These are phyloP conservation scores for Ophion obscuratus DNA, from an alignment of 2,888 invertebrate genomes.

Conservation along the genomic window DNA sequence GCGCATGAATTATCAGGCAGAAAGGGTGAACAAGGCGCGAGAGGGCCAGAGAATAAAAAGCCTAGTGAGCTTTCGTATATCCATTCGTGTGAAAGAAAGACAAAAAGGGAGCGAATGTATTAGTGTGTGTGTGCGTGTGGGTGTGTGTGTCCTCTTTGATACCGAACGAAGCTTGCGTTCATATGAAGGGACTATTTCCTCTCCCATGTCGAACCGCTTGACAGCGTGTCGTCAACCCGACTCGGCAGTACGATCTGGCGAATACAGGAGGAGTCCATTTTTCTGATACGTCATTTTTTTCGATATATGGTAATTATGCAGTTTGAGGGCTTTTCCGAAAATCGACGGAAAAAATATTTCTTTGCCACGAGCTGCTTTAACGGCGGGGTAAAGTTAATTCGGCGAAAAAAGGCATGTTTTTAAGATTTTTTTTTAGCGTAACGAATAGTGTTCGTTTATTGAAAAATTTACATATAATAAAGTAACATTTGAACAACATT, in stretches of 20 bases:
- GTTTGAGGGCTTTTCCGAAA: too few relatives aligned
- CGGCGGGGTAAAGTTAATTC: too few relatives aligned
- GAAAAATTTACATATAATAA: too few relatives aligned
- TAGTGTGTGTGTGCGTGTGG: neutral
- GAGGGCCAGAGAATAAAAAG: constrained; percentile 10
- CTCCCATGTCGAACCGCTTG: constrained; percentile 2
- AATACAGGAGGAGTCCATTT: constrained; percentile 20
- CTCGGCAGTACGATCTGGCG: constrained; percentile 16
- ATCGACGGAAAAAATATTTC: too few relatives aligned
- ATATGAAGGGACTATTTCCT: constrained; percentile 30
- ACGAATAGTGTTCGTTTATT: too few relatives aligned
- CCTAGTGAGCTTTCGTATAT: neutral
- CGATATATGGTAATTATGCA: too few relatives aligned
- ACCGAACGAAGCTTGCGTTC: constrained; percentile 34
- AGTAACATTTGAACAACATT: too few relatives aligned
- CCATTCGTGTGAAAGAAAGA: neutral
- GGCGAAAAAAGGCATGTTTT: too few relatives aligned
- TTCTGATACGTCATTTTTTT: constrained; percentile 23
- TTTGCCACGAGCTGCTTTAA: too few relatives aligned
- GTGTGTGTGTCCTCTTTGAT: constrained; percentile 41
- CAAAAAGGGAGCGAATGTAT: neutral
- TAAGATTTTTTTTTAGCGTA: too few relatives aligned
- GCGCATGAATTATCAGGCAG: constrained; percentile 31
- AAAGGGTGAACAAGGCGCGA: constrained; percentile 11
- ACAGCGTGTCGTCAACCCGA: constrained; percentile 3